Evolutionary conservation across 1,140 invertebrate genomes (phyloP), one percentile per base, ranked within the genome.

Genomic region (Ips typographus): DNA sequence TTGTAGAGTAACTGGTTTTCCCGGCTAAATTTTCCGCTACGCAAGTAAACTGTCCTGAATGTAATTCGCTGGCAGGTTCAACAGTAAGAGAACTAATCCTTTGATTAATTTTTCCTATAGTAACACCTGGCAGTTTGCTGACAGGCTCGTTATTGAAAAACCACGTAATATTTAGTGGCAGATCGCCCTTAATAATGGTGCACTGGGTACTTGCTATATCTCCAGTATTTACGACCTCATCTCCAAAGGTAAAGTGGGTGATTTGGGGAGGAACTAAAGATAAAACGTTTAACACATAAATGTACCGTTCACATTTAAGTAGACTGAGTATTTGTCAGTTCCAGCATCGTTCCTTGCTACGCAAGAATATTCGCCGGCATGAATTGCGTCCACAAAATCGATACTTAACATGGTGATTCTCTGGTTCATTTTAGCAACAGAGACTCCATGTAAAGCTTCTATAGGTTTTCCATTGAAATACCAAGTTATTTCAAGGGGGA

Each of bases 1-100:
- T 39, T 4, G 73, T 22, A 36, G 69, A 73, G 52, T 71, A 70
- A 47, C 61, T 66, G 36, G 53, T 5, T 49, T 57, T 64, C 61
- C 91, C 92, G 43, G 91, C 92, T 49, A 83, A 80, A 80, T 95
- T 95, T 73, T 84, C 88, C 22, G 91, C 92, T 64, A 86, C 84
- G 73, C 90, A 92, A 63, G 88, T 87, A 77, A 89, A 91, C 59
- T 87, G 85, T 51, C 90, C 90, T 36, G 86, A 83, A 77, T 91
- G 89, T 0, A 70, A 55, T 40, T 73, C 75, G 39, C 72, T 61
- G 2, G 71, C 74, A 7, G 82, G 83, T 73, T 88, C 85, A 74
- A 89, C 87, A 75, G 81, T 86, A 71, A 87, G 79, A 74, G 83
- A 82, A 76, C 84, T 85, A 70, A 86, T 82, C 75, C 81, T 80